Percentiles rank a stretch among this genome's conserved stretches.
Conservation (phyloP, 2,797 vertebrate genomes). For the Leucoraja ocellata region DNA sequence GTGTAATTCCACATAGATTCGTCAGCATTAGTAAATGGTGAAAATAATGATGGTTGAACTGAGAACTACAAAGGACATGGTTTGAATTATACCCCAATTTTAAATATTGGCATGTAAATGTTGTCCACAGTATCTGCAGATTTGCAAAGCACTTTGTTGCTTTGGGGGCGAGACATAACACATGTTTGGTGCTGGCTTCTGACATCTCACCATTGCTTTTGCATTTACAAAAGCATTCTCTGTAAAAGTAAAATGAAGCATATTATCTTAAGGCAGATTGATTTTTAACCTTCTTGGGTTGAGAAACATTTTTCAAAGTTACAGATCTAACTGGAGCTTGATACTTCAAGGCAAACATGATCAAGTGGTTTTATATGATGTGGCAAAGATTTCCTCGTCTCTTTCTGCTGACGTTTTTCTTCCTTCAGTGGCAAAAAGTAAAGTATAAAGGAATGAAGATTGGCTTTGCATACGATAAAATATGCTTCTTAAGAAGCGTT, state of each 20-base stretch:
- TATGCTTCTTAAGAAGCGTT: no score
- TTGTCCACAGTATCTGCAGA: neutral
- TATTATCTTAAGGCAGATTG: neutral
- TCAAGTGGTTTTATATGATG: neutral
- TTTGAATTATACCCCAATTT: neutral
- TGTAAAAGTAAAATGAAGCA: neutral
- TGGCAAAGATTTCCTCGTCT: neutral
- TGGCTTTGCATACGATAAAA: neutral
- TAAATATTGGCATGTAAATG: neutral
- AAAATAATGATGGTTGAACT: neutral
- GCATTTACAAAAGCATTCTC: neutral
- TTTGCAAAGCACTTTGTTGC: neutral
- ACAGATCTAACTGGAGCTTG: neutral
- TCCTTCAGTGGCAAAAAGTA: neutral
- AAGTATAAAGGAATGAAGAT: neutral
- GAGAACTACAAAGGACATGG: neutral
- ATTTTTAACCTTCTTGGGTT: neutral
- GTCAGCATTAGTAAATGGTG: neutral
- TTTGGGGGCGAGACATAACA: neutral
- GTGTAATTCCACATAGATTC: no score
- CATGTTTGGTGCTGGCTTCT: neutral
- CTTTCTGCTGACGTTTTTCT: neutral
- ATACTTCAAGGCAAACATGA: neutral
- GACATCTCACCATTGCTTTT: neutral
- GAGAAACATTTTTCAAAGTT: conserved; percentile 15